Percentiles rank a stretch among this genome's conserved stretches.
Conservation (phyloP, 2,797 vertebrate species). For the Crenuchus spilurus region DNA sequence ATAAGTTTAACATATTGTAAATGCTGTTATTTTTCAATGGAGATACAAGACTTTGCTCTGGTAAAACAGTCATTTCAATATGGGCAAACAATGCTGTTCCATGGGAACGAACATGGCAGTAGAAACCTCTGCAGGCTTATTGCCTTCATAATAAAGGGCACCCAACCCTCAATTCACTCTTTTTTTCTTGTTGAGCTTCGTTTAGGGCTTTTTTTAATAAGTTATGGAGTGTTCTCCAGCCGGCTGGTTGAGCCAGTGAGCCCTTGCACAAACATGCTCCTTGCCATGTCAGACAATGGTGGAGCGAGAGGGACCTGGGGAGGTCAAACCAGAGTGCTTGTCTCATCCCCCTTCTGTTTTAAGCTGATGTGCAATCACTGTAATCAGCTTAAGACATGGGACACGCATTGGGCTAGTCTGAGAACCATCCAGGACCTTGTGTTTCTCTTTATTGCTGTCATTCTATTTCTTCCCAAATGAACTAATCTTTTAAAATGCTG, state of each 20-base stretch:
- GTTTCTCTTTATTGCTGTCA: neutral
- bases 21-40: no score
- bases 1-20: no score
- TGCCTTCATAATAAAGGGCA: slow-evolving; percentile 52
- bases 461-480: neutral
- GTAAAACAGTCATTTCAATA: neutral
- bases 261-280: slow-evolving; percentile 80
- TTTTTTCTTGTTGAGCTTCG: slow-evolving; percentile 24
- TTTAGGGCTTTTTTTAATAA: slow-evolving; percentile 69
- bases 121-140: slow-evolving; percentile 63
- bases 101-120: slow-evolving; percentile 63
- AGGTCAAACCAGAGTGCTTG: slow-evolving; percentile 78
- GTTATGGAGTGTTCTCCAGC: slow-evolving; percentile 66
- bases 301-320: slow-evolving; percentile 78
- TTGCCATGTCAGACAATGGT: slow-evolving; percentile 83
- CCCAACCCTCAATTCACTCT: slow-evolving; percentile 58
- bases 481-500: no score
- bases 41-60: no score
- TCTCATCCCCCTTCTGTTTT: slow-evolving; percentile 71
- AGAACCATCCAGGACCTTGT: slow-evolving; percentile 63
- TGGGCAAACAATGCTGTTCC: slow-evolving; percentile 23
- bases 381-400: slow-evolving; percentile 77
- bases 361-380: slow-evolving; percentile 81
- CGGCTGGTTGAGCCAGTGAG: slow-evolving; percentile 75
- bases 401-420: slow-evolving; percentile 67